Evolutionary conservation across 1,140 invertebrate genomes (phyloP).

Genomic region (Drosophila sp.): DNA sequence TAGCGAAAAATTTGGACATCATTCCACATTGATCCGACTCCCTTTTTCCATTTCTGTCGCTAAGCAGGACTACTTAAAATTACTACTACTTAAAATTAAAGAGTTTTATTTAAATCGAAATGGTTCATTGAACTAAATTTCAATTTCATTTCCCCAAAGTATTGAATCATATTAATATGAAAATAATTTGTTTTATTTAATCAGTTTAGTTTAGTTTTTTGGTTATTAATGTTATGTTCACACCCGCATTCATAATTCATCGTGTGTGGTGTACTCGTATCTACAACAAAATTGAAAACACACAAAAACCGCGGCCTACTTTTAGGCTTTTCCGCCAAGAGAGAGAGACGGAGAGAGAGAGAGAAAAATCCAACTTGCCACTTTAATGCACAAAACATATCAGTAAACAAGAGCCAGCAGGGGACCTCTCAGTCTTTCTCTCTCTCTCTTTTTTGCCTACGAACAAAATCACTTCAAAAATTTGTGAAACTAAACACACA

Average conservation of each 20-base stretch:
- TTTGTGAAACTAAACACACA: constrained; percentile 71
- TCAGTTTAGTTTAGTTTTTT: background rate
- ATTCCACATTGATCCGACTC: too few species aligned
- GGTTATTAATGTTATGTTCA: constrained; percentile 5
- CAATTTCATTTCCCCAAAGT: too few species aligned
- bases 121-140: too few species aligned
- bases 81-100: too few species aligned
- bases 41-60: too few species aligned
- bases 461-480: constrained; percentile 68
- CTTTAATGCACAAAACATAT: constrained; percentile 14
- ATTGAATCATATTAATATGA: too few species aligned
- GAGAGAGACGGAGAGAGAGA: too few species aligned
- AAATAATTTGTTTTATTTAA: background rate
- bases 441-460: background rate
- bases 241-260: constrained; percentile 31
- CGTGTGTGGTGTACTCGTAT: background rate
- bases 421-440: background rate
- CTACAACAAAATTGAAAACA: background rate
- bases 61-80: too few species aligned
- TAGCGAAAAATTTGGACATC: too few species aligned
- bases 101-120: too few species aligned
- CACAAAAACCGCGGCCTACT: constrained; percentile 46
- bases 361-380: background rate
- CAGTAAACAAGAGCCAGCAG: constrained; percentile 18
- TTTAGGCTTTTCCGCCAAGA: constrained; percentile 12